These are phyloP conservation scores for Homalodisca vitripennis DNA, from an alignment of 1,140 invertebrate genomes.

Conservation along the genomic window DNA sequence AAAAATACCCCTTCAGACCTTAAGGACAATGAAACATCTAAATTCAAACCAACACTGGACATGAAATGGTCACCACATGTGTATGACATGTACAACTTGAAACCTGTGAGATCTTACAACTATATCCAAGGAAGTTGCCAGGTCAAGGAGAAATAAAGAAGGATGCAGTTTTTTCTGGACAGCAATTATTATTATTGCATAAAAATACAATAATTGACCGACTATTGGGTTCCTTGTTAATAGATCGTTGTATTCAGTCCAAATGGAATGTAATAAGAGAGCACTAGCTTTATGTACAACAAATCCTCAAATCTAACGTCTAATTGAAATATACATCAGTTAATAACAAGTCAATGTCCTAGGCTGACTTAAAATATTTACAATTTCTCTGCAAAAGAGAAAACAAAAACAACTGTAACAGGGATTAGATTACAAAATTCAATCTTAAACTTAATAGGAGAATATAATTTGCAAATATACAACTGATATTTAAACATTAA, in stretches of 20 bases:
- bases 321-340: slow-evolving; percentile 11
- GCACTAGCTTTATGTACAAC: slow-evolving; percentile 14
- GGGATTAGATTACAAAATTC: slow-evolving; percentile 11
- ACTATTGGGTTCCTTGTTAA: slow-evolving; percentile 10
- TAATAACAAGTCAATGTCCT: neutral
- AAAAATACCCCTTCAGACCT: too few species aligned
- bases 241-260: slow-evolving; percentile 24
- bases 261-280: slow-evolving; percentile 23
- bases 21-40: too few species aligned
- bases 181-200: slow-evolving; percentile 16
- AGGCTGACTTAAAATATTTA: neutral
- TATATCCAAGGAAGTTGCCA: too few species aligned
- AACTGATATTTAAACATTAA: neutral
- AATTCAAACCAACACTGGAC: too few species aligned
- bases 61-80: too few species aligned
- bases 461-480: neutral
- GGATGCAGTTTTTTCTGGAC: too few species aligned
- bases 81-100: too few species aligned
- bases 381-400: neutral
- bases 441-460: slow-evolving; percentile 21
- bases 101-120: too few species aligned
- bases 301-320: slow-evolving; percentile 11
- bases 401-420: slow-evolving; percentile 6
- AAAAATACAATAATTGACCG: slow-evolving; percentile 22
- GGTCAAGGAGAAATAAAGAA: too few species aligned